Base-by-base conservation (phyloP, 2,888 invertebrate species). In the Ametastegia equiseti region DNA sequence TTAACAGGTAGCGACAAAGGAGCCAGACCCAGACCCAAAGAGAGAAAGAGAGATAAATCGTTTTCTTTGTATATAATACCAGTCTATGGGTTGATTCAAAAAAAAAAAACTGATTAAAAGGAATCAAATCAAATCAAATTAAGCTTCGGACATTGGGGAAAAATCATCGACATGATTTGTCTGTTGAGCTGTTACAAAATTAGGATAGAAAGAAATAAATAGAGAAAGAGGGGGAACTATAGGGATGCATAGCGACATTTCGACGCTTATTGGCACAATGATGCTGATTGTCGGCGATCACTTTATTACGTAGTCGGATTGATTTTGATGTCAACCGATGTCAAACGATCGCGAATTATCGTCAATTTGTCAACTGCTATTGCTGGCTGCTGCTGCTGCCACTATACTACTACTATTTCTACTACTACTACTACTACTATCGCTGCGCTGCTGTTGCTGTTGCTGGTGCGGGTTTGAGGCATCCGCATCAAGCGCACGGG, bases 291-390 rank as follows among this genome's bases (percentile, higher is more conserved):
- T 87, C 89, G 89, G 88, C 88, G 88, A 90, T 90, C 88, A 85
- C 87, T 90, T 89, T 90, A 90, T 88, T 89, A 90, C 88, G 87
- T 89, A 84, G 78, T 60, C 89, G 89, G 87, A 90, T 89, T 90
- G 90, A 90, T 90, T 90, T 90, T 87, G 84, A 88, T 90, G 90
- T 90, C 90, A 90, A 90, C 84, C 88, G 88, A 89, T 89, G 91
- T 91, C 90, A 91, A 91, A 89, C 86, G 90, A 86, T 85, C 84
- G 88, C 83, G 89, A 90, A 90, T 90, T 88, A 88, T 89, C 86
- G 87, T 87, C 88, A 89, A 90, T 91, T 90, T 88, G 88, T 87
- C 87, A 85, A 83, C 84, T 69, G 82, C 81, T 82, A 78, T 7
- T 63, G 23, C n/a, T n/a, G n/a, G n/a, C n/a, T n/a, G n/a, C n/a